phyloP scores from a whole-genome alignment of 2,113 vertebrate species.

The Tragelaphus buxtoni region DNA sequence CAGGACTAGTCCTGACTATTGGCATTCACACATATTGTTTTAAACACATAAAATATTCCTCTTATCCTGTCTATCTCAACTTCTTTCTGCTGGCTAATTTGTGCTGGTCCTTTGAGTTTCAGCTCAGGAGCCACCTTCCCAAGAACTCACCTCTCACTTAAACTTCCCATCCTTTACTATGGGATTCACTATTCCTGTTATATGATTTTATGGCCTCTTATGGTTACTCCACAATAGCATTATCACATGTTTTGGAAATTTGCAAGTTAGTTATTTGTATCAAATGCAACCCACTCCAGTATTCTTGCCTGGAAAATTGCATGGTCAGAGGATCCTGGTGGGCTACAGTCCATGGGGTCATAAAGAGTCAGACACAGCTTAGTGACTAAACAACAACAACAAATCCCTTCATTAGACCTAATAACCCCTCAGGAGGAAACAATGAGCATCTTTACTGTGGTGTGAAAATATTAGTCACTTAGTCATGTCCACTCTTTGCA shows the following conservation, averaged over 20 bases:
- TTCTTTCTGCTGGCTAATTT: background rate
- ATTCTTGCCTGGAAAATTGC: background rate
- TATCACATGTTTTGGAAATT: background rate
- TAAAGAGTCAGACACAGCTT: background rate
- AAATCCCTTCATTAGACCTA: background rate
- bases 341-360: background rate
- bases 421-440: background rate
- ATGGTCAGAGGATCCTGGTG: background rate
- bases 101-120: background rate
- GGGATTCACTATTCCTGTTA: background rate
- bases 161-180: background rate
- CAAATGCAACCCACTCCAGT: background rate
- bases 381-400: background rate
- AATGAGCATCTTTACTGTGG: background rate
- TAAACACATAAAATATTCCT: background rate
- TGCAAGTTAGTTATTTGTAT: constrained; percentile 1
- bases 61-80: background rate
- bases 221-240: background rate
- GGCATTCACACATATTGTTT: background rate
- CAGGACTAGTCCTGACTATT: background rate
- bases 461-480: background rate
- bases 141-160: background rate
- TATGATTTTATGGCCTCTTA: background rate
- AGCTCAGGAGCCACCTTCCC: background rate
- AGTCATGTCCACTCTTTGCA: rapidly evolving